These are phyloP conservation scores for Coptodon rendalli DNA, from an alignment of 2,113 vertebrate genomes.

Conservation along the genomic window DNA sequence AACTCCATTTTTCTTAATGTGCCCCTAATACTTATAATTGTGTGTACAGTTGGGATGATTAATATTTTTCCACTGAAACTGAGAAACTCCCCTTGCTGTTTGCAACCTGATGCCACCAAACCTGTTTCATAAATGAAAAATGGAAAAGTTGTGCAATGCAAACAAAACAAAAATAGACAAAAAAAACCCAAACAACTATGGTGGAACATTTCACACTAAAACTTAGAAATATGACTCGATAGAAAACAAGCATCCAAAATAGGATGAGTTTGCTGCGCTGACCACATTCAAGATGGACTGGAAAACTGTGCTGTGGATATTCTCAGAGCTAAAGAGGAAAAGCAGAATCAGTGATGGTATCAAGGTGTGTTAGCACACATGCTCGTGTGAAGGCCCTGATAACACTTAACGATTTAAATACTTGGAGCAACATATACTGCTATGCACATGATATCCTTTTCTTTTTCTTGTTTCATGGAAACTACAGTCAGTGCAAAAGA, in stretches of 20 bases:
- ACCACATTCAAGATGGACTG: not conserved
- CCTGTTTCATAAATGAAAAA: not conserved
- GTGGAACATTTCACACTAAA: not conserved
- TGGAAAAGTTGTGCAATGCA: not conserved
- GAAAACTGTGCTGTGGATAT: not conserved
- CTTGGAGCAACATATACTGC: not conserved
- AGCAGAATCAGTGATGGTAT: not conserved
- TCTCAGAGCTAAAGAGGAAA: not conserved
- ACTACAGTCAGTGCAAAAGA: not conserved
- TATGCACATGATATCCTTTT: not conserved
- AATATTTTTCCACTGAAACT: not conserved
- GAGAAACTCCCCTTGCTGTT: not conserved
- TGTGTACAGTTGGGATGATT: not conserved
- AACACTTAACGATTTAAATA: not conserved
- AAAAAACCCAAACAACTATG: not conserved
- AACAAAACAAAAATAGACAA: not conserved
- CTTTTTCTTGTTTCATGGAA: not conserved
- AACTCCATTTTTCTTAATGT: not conserved
- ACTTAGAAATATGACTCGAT: not conserved
- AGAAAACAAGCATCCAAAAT: not conserved
- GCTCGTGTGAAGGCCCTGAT: not conserved
- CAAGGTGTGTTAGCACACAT: not conserved
- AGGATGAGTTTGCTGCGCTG: rapidly evolving
- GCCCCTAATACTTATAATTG: not conserved
- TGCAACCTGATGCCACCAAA: not conserved